These are phyloP conservation scores for Heliconius aoede DNA, from an alignment of 2,888 invertebrate genomes.

Conservation along the genomic window DNA sequence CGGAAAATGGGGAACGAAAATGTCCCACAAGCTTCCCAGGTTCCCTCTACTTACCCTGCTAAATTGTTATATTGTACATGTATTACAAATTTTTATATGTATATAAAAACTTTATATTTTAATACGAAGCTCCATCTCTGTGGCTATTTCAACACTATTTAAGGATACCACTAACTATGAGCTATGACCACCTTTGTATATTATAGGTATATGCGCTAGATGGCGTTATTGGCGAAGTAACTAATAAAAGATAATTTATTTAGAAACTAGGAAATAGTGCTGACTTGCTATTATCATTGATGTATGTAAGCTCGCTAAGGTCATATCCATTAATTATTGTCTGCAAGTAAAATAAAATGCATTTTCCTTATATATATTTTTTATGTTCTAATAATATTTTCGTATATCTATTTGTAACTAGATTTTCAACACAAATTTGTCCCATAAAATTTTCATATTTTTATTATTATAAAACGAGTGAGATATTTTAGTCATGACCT, in stretches of 20 bases:
- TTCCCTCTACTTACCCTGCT: no score
- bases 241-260: neutral
- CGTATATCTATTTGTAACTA: neutral
- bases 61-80: no score
- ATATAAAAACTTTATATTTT: neutral
- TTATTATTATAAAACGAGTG: neutral
- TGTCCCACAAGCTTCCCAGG: no score
- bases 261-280: neutral
- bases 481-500: neutral
- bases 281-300: neutral
- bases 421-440: neutral
- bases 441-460: neutral
- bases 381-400: neutral
- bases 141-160: neutral
- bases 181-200: neutral
- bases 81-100: no score
- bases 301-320: neutral
- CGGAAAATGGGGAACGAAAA: no score
- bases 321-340: conserved; percentile 11
- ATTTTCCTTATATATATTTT: neutral
- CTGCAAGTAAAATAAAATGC: neutral
- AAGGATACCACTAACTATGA: neutral
- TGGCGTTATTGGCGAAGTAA: conserved; percentile 1
- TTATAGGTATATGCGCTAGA: neutral
- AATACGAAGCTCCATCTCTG: conserved; percentile 5